Percentiles rank a stretch among this genome's conserved stretches.
Evolutionary conservation across 2,113 vertebrate species (phyloP).

Genomic region (Planiliza haematocheilus): DNA sequence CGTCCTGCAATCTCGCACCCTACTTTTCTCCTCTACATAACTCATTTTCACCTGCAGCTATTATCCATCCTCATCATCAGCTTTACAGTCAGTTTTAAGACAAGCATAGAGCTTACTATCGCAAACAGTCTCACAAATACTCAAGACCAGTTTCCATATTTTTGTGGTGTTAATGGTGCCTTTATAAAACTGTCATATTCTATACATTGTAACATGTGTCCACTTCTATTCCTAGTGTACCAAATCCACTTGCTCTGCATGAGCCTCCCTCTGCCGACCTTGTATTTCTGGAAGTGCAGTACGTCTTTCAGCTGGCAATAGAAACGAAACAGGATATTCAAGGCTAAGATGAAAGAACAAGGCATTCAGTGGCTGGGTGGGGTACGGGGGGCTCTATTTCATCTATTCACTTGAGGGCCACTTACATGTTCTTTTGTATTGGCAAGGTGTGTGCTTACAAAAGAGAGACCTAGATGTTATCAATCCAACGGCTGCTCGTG

Average conservation of each 20-base stretch:
- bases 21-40: constrained; percentile 29
- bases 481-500: constrained; percentile 36
- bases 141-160: not conserved
- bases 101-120: not conserved
- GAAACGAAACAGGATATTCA: constrained; percentile 64
- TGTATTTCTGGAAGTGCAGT: constrained; percentile 15
- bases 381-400: constrained; percentile 42
- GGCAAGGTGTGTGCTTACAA: constrained; percentile 58
- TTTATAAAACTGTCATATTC: not conserved
- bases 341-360: constrained; percentile 61
- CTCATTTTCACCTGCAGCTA: constrained; percentile 25
- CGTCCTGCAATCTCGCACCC: constrained; percentile 33
- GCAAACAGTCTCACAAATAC: not conserved
- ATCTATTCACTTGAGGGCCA: constrained; percentile 56
- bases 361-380: constrained; percentile 26
- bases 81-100: constrained; percentile 3
- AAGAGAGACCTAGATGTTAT: constrained; percentile 48
- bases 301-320: constrained; percentile 22
- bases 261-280: constrained; percentile 1
- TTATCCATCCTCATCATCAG: constrained; percentile 17
- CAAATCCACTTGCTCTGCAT: not conserved
- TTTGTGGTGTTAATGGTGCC: not conserved
- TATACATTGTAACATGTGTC: not conserved
- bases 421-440: constrained; percentile 56
- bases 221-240: not conserved